Conservation (phyloP, 2,113 vertebrate species). For the Neofelis nebulosa region DNA sequence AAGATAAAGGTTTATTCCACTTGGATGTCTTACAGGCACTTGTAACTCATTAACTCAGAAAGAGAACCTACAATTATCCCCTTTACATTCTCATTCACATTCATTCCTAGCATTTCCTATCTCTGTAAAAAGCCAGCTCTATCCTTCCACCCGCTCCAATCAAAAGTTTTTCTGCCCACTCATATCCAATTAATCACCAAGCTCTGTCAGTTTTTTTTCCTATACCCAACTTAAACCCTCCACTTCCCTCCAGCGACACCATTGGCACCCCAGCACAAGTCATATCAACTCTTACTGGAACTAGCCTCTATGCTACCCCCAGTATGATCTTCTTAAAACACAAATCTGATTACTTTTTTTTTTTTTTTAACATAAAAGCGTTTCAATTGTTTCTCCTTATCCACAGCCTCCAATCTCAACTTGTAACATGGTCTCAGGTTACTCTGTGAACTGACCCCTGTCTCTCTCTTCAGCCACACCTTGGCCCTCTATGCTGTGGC, state of each 20-base stretch:
- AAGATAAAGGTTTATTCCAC: neutral
- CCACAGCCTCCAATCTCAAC: neutral
- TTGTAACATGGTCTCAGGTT: neutral
- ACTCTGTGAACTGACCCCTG: no score
- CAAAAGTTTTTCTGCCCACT: neutral
- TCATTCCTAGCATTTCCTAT: neutral
- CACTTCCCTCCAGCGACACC: neutral
- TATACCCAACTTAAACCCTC: neutral
- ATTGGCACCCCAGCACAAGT: rapidly evolving
- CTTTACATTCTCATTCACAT: neutral
- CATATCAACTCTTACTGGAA: rapidly evolving
- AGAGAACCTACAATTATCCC: neutral
- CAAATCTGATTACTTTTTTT: neutral
- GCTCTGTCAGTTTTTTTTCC: neutral
- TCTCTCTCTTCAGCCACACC: neutral
- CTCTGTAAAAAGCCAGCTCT: neutral
- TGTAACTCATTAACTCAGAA: neutral
- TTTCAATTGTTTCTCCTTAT: neutral
- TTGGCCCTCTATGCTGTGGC: no score
- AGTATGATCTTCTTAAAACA: neutral
- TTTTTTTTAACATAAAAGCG: neutral
- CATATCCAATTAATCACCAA: neutral
- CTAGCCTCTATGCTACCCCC: rapidly evolving
- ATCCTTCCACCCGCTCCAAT: neutral
- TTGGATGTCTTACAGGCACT: neutral